Percentiles rank a stretch among this genome's conserved stretches.
Conservation (phyloP, 2,797 vertebrate species). For the Leptodactylus fallax region DNA sequence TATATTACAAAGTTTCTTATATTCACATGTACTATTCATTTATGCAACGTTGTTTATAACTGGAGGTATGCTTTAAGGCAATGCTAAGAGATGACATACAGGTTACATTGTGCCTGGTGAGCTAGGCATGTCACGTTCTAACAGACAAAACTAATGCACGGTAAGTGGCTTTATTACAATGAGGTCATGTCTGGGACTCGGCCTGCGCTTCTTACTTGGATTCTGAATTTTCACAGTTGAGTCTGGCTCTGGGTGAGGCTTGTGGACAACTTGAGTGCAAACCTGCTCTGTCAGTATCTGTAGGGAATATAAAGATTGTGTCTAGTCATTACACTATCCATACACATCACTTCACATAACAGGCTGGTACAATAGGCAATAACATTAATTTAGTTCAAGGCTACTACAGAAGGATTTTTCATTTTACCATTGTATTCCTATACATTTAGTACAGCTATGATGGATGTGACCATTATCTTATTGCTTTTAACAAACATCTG, state of each 20-base stretch:
- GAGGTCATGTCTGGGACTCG: background rate
- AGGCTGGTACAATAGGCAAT: background rate
- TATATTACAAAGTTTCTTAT: no score
- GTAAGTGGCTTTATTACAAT: background rate
- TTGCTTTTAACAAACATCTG: background rate
- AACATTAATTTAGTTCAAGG: background rate
- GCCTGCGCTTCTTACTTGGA: slow-evolving; percentile 83
- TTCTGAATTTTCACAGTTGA: slow-evolving; percentile 99
- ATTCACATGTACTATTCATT: no score
- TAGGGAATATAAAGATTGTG: slow-evolving; percentile 60
- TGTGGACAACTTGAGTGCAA: slow-evolving; percentile 98
- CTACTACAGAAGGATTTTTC: background rate
- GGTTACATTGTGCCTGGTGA: no score
- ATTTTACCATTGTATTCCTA: background rate
- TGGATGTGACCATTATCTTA: background rate
- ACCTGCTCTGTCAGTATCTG: slow-evolving; percentile 99
- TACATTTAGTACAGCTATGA: background rate
- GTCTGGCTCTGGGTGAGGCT: slow-evolving; percentile 96
- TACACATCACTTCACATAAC: background rate
- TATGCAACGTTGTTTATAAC: no score
- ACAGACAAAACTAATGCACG: background rate
- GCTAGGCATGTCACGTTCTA: background rate
- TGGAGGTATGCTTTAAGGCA: no score
- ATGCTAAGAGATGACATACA: no score
- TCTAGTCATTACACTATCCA: background rate